A percentile compares a stretch with the other conserved stretches of the same genome.
phyloP scores from a whole-genome alignment of 2,113 vertebrate genomes.

The Galemys pyrenaicus region DNA sequence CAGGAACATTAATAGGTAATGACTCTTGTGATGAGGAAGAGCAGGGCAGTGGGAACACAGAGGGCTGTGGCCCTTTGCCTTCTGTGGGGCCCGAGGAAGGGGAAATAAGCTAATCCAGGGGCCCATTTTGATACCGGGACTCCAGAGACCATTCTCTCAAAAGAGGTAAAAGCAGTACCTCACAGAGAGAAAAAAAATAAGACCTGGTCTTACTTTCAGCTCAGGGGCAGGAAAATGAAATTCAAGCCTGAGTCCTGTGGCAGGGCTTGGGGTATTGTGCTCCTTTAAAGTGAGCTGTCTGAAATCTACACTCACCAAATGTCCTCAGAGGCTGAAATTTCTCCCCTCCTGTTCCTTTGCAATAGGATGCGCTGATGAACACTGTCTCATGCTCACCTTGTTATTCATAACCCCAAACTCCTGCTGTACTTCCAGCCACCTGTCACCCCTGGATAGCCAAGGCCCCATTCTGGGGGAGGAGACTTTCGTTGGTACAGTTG shows the following conservation, averaged over 20 bases:
- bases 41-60: neutral
- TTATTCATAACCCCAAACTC: neutral
- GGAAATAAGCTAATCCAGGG: neutral
- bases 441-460: neutral
- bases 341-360: neutral
- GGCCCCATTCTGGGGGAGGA: neutral
- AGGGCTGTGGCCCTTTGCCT: neutral
- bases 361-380: neutral
- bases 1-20: constrained; percentile 67
- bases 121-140: neutral
- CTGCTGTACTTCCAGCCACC: neutral
- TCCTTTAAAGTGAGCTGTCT: constrained; percentile 50
- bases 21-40: constrained; percentile 12
- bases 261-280: neutral
- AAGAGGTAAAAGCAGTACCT: neutral
- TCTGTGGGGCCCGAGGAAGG: neutral
- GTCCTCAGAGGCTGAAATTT: neutral
- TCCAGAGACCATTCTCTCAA: neutral
- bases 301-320: constrained; percentile 65
- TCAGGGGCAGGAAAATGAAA: constrained; percentile 58
- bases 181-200: neutral
- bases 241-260: constrained; percentile 19
- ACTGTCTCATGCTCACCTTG: neutral
- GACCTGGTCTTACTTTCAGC: neutral
- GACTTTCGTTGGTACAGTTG: neutral